These are phyloP conservation scores for Charaxes varanes DNA, from an alignment of 1,140 invertebrate species.

Conservation along the genomic window DNA sequence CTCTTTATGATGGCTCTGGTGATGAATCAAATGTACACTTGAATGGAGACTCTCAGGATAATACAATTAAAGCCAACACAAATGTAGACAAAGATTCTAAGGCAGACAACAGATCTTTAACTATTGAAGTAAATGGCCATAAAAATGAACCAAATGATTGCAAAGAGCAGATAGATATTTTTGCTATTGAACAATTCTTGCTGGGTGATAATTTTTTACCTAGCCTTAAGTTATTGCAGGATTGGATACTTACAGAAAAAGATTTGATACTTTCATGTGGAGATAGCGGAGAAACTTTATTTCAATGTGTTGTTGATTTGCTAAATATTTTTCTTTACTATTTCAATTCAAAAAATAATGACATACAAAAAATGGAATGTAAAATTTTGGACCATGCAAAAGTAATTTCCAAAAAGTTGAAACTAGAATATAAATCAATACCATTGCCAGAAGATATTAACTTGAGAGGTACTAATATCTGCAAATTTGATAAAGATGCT, in stretches of 20 bases:
- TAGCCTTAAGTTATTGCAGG: slow-evolving; percentile 59
- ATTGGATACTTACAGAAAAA: slow-evolving; percentile 65
- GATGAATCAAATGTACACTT: slow-evolving; percentile 22
- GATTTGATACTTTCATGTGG: slow-evolving; percentile 69
- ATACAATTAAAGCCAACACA: slow-evolving; percentile 19
- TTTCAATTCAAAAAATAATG: slow-evolving; percentile 45
- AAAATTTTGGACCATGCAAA: slow-evolving; percentile 45
- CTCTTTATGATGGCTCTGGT: slow-evolving; percentile 31
- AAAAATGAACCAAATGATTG: slow-evolving; percentile 17
- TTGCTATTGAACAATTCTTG: slow-evolving; percentile 49
- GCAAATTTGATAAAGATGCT: slow-evolving; percentile 78
- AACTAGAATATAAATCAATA: slow-evolving; percentile 74
- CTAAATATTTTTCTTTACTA: slow-evolving; percentile 63
- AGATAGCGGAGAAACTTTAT: slow-evolving; percentile 61
- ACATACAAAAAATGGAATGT: slow-evolving; percentile 25
- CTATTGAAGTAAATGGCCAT: slow-evolving; percentile 12
- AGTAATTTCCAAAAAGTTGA: slow-evolving; percentile 52
- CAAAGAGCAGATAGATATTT: slow-evolving; percentile 20
- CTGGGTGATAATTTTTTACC: slow-evolving; percentile 59
- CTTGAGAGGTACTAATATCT: slow-evolving; percentile 79
- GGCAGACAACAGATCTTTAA: slow-evolving; percentile 8
- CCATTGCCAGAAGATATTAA: slow-evolving; percentile 83
- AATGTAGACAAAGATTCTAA: slow-evolving; percentile 10
- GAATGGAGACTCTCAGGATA: slow-evolving; percentile 21
- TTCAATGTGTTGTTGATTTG: slow-evolving; percentile 68